Evolutionary conservation across 1,140 invertebrate species (phyloP).

Genomic region (Trichonephila inaurata): DNA sequence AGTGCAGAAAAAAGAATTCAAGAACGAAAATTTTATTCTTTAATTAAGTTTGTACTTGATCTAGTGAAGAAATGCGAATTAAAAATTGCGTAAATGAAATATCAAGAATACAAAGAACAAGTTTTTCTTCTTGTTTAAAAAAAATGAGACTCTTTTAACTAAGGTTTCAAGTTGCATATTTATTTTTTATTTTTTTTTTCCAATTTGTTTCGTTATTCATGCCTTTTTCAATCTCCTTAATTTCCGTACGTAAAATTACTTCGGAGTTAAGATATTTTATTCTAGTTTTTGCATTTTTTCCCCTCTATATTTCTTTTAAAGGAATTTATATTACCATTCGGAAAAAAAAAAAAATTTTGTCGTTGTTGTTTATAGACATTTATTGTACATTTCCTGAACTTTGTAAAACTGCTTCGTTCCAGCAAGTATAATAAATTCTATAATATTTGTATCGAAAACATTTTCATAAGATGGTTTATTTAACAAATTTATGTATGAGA

Average conservation of each 20-base stretch:
- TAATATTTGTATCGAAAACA: too few relatives aligned
- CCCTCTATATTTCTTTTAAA: not conserved
- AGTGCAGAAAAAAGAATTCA: not conserved
- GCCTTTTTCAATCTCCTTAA: not conserved
- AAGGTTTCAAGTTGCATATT: not conserved
- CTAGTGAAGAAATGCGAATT: not conserved
- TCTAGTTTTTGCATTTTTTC: not conserved
- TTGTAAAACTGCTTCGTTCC: too few relatives aligned
- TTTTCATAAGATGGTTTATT: too few relatives aligned
- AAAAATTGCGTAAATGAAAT: not conserved
- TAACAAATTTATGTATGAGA: too few relatives aligned
- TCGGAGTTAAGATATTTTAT: not conserved
- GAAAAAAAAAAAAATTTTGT: not conserved
- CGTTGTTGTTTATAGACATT: not conserved
- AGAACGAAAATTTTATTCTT: not conserved
- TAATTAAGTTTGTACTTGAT: conserved; percentile 19
- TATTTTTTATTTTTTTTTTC: too few relatives aligned
- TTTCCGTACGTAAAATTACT: not conserved
- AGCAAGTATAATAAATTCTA: too few relatives aligned
- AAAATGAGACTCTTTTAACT: not conserved
- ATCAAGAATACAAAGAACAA: not conserved
- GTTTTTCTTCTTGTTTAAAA: not conserved
- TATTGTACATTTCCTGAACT: not conserved
- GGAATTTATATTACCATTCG: not conserved
- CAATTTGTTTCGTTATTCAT: not conserved